phyloP scores from a whole-genome alignment of 2,888 invertebrate genomes.

The Parthenolecanium corni region DNA sequence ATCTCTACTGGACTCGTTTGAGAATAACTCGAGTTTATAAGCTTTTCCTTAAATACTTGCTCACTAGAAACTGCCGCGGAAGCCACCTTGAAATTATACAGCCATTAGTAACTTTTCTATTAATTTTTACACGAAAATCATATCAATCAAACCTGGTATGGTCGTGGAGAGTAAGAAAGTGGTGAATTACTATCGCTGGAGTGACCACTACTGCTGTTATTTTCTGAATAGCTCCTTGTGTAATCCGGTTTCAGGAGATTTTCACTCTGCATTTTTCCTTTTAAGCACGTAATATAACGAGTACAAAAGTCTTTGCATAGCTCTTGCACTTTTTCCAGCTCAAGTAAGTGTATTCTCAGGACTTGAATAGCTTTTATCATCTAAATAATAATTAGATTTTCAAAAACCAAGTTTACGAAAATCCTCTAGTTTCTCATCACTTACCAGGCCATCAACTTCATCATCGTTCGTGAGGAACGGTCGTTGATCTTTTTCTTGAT shows the following conservation, averaged over 20 bases:
- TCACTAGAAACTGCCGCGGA: slow-evolving; percentile 45
- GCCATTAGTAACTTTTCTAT: neutral
- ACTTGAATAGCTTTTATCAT: slow-evolving; percentile 84
- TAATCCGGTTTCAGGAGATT: slow-evolving; percentile 71
- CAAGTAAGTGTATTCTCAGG: slow-evolving; percentile 77
- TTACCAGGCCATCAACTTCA: slow-evolving; percentile 85
- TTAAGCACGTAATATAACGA: slow-evolving; percentile 79
- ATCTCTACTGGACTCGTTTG: slow-evolving; percentile 24
- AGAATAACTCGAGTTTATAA: slow-evolving; percentile 28
- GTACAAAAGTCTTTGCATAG: slow-evolving; percentile 90
- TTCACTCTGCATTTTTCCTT: slow-evolving; percentile 82
- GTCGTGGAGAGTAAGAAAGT: slow-evolving; percentile 35
- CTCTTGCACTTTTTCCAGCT: slow-evolving; percentile 88
- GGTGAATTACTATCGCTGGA: slow-evolving; percentile 36
- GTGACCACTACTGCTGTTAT: slow-evolving; percentile 34
- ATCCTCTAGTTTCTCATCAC: slow-evolving; percentile 35
- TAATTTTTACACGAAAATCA: neutral
- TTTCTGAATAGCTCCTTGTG: slow-evolving; percentile 40
- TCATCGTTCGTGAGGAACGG: slow-evolving; percentile 82
- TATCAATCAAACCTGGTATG: slow-evolving; percentile 34
- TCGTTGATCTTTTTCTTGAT: slow-evolving; percentile 72
- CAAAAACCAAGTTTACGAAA: slow-evolving; percentile 1
- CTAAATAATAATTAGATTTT: slow-evolving; percentile 39
- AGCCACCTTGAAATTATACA: slow-evolving; percentile 39
- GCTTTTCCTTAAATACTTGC: slow-evolving; percentile 40